Percentiles rank a stretch among this genome's conserved stretches.
These are phyloP conservation scores for Prunella fulvescens DNA, from an alignment of 2,113 vertebrate genomes.

Conservation along the genomic window DNA sequence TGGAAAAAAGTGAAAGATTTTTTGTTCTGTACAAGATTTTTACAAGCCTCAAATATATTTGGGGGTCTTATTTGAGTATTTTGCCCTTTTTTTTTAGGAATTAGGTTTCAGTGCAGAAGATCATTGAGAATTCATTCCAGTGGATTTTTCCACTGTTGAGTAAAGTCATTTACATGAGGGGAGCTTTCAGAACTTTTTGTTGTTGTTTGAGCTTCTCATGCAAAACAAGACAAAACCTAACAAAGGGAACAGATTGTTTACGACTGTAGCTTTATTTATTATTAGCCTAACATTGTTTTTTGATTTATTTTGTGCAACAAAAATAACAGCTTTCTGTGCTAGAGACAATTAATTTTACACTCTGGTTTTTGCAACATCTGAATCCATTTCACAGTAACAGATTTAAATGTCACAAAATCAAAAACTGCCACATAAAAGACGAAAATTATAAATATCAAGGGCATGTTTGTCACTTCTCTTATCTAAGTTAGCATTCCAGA, in stretches of 20 bases:
- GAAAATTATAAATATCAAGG: background rate
- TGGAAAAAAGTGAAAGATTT: background rate
- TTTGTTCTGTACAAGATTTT: background rate
- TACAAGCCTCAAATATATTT: background rate
- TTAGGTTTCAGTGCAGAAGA: background rate
- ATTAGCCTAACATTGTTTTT: background rate
- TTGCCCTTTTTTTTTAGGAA: background rate
- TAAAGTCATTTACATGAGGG: background rate
- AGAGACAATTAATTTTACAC: background rate
- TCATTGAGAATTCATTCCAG: background rate
- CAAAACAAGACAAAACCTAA: background rate
- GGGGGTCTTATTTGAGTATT: background rate
- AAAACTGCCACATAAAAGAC: background rate
- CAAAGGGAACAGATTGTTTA: background rate
- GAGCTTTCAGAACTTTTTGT: background rate
- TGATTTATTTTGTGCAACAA: conserved; percentile 1
- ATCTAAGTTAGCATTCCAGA: background rate
- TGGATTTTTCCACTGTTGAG: background rate
- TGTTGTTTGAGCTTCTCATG: background rate
- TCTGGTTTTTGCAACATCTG: conserved; percentile 30
- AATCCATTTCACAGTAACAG: background rate
- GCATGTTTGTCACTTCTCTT: background rate
- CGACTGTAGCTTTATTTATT: background rate
- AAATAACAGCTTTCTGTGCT: background rate
- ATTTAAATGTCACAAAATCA: background rate